Evolutionary conservation across 92 coral and sea anemone genomes (phyloP).

Genomic region (Chrysogorgia sp.): DNA sequence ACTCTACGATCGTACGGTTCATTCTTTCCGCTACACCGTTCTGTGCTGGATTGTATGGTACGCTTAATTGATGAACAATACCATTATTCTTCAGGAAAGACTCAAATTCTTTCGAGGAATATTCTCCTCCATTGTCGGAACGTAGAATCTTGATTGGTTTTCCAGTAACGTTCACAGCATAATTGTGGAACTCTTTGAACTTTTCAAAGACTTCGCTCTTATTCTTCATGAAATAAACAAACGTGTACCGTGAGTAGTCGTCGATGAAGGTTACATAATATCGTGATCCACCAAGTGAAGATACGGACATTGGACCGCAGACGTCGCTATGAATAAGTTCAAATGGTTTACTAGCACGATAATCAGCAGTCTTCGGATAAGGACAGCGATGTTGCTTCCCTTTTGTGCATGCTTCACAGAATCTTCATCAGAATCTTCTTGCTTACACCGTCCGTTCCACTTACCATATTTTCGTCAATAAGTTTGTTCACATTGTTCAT

Average conservation of each 20-base stretch:
- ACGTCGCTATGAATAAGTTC: slow-evolving; percentile 32
- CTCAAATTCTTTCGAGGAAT: too few relatives aligned
- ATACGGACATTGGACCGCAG: slow-evolving; percentile 51
- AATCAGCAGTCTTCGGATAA: slow-evolving; percentile 33
- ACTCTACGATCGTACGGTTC: too few relatives aligned
- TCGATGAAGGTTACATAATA: slow-evolving; percentile 56
- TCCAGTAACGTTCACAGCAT: too few relatives aligned
- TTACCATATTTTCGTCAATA: slow-evolving; percentile 17
- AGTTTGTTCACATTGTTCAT: slow-evolving; percentile 11
- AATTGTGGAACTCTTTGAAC: too few relatives aligned
- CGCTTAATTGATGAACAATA: too few relatives aligned
- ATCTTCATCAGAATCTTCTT: background rate
- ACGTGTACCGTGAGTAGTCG: slow-evolving; percentile 47
- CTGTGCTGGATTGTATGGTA: too few relatives aligned
- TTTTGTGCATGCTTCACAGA: slow-evolving; percentile 26
- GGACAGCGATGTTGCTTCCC: slow-evolving; percentile 36
- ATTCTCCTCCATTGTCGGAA: too few relatives aligned
- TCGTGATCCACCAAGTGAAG: slow-evolving; percentile 52
- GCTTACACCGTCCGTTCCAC: slow-evolving; percentile 28
- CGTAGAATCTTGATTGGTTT: too few relatives aligned
- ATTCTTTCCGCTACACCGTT: too few relatives aligned
- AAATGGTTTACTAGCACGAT: slow-evolving; percentile 48
- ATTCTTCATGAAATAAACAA: too few relatives aligned
- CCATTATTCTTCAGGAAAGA: too few relatives aligned
- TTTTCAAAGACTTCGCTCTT: too few relatives aligned